Percentiles rank a stretch among this genome's conserved stretches.
Evolutionary conservation across 2,113 vertebrate genomes (phyloP).

Genomic region (Oreochromis spilurus): DNA sequence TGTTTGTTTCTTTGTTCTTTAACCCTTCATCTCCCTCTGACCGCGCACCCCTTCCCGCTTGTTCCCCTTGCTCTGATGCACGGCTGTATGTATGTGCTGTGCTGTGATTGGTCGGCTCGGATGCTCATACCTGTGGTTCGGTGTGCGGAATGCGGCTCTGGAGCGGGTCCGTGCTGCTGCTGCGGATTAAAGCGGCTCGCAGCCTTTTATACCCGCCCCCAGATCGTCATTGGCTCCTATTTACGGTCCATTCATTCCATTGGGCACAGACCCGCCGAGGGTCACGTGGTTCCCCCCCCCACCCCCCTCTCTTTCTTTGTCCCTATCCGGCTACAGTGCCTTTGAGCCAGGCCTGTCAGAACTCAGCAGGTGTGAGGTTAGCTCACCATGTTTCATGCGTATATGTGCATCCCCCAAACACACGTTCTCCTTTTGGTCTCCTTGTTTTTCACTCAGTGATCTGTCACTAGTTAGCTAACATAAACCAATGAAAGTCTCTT

Average conservation of each 20-base stretch:
- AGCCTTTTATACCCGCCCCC: constrained; percentile 50
- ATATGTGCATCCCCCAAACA: neutral
- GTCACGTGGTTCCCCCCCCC: neutral
- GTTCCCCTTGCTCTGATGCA: neutral
- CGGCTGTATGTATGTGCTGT: neutral
- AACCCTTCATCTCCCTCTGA: neutral
- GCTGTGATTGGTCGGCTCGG: neutral
- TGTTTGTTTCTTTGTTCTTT: constrained; percentile 9
- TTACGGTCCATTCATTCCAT: constrained; percentile 64
- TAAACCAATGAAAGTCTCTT: neutral
- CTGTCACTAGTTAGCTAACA: neutral
- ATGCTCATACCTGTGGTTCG: constrained; percentile 32
- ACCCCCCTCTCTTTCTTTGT: neutral
- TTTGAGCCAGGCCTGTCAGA: neutral
- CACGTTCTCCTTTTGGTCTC: neutral
- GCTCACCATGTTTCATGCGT: neutral
- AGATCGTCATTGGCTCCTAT: constrained; percentile 55
- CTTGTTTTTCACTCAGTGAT: neutral
- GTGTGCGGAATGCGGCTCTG: neutral
- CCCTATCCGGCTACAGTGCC: constrained; percentile 10
- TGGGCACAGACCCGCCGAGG: neutral
- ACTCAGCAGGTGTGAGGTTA: neutral
- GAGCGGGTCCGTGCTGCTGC: constrained; percentile 19
- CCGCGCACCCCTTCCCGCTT: neutral
- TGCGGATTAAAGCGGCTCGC: constrained; percentile 43